phyloP scores from a whole-genome alignment of 2,888 invertebrate genomes.

The Neoascia interrupta region DNA sequence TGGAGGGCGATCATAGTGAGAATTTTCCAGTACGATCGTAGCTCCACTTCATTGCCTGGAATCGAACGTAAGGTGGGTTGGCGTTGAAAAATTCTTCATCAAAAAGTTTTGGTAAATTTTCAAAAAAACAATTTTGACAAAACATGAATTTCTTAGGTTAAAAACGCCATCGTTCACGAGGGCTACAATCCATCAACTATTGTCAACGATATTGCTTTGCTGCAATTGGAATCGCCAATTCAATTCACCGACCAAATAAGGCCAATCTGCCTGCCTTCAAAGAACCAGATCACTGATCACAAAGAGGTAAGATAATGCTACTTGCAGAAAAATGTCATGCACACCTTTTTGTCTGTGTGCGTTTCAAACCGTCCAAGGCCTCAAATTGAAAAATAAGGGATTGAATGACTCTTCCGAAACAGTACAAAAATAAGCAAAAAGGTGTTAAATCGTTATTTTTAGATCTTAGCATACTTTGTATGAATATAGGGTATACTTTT shows the following conservation, averaged over 20 bases:
- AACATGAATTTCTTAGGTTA: slow-evolving; percentile 68
- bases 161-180: slow-evolving; percentile 72
- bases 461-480: too few species aligned
- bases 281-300: slow-evolving; percentile 74
- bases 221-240: slow-evolving; percentile 74
- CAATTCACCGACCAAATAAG: slow-evolving; percentile 73
- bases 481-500: too few species aligned
- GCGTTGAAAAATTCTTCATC: neutral
- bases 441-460: too few species aligned
- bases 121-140: too few species aligned
- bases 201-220: slow-evolving; percentile 76
- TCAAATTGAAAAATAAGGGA: too few species aligned
- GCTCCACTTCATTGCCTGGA: slow-evolving; percentile 72
- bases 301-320: slow-evolving; percentile 75
- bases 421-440: too few species aligned
- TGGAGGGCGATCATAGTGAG: slow-evolving; percentile 72
- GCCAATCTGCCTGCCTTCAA: slow-evolving; percentile 76
- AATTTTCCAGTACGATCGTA: slow-evolving; percentile 75
- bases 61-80: too few species aligned
- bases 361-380: too few species aligned
- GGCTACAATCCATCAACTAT: slow-evolving; percentile 74
- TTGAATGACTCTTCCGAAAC: too few species aligned
- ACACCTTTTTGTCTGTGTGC: too few species aligned
- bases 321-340: too few species aligned
- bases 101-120: neutral